A percentile compares a stretch with the other conserved stretches of the same genome.
Conservation (phyloP, 2,888 invertebrate species). For the Pyrrhosoma nymphula region DNA sequence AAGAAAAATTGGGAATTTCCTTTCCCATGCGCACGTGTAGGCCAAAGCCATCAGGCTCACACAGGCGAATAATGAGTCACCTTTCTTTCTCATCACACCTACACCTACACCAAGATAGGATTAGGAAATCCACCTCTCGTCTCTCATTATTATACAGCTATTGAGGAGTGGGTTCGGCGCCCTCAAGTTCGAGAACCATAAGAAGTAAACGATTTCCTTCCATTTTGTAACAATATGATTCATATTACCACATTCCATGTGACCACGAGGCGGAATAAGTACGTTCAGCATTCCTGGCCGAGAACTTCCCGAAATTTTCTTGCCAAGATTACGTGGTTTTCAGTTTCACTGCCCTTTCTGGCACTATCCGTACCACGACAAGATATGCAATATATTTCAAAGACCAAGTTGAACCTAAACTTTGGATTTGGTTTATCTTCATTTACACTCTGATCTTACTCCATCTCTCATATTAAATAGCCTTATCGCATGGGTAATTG, state of each 20-base stretch:
- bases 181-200: not conserved
- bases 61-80: not conserved
- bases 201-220: not conserved
- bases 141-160: no score
- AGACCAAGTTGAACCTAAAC: no score
- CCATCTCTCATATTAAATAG: no score
- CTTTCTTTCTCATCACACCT: not conserved
- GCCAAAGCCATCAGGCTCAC: not conserved
- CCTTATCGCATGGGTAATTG: no score
- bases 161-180: not conserved
- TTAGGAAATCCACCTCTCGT: not conserved
- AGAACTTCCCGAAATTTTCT: not conserved
- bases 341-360: no score
- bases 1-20: no score
- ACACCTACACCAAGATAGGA: not conserved
- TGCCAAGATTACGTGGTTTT: no score
- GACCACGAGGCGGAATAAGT: not conserved
- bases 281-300: not conserved
- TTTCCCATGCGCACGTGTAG: not conserved
- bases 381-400: no score
- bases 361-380: no score
- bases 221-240: not conserved
- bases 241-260: not conserved
- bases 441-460: no score
- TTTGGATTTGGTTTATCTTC: no score